A percentile compares a stretch with the other conserved stretches of the same genome.
phyloP scores from a whole-genome alignment of 2,888 invertebrate genomes.

The Drosophila kanekoi region DNA sequence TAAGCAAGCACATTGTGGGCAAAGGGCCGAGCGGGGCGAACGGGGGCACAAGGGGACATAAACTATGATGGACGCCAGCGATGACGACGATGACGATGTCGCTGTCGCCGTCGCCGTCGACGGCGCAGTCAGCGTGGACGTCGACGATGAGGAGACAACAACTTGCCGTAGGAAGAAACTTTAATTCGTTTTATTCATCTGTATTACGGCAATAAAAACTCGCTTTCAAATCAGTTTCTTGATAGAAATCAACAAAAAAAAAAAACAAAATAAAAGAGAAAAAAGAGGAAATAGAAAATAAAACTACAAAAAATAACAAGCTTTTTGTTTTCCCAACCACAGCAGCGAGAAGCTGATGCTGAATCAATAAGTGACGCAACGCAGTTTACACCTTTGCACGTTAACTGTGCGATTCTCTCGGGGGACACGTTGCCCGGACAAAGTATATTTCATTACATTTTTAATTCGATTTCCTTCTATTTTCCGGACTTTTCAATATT shows the following conservation, averaged over 20 bases:
- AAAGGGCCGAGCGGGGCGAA: background rate
- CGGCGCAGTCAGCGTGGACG: background rate
- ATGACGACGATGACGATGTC: slow-evolving; percentile 18
- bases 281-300: too few relatives aligned
- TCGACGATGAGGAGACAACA: slow-evolving; percentile 31
- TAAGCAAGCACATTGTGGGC: slow-evolving; percentile 42
- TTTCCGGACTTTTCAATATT: background rate
- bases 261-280: too few relatives aligned
- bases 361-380: slow-evolving; percentile 11
- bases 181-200: slow-evolving; percentile 48
- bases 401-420: slow-evolving; percentile 1
- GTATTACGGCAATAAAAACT: slow-evolving; percentile 46
- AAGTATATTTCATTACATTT: slow-evolving; percentile 8
- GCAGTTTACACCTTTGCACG: slow-evolving; percentile 2
- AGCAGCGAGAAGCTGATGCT: background rate
- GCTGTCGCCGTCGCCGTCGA: slow-evolving; percentile 13
- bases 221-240: slow-evolving; percentile 36
- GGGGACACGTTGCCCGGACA: background rate
- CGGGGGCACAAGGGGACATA: slow-evolving; percentile 17
- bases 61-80: slow-evolving; percentile 58
- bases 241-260: slow-evolving; percentile 18
- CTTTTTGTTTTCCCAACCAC: background rate
- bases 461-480: slow-evolving; percentile 2
- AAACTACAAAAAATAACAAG: background rate
- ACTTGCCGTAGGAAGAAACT: slow-evolving; percentile 46